Conservation (phyloP, 2,113 vertebrate genomes). For the Xiphophorus hellerii region DNA sequence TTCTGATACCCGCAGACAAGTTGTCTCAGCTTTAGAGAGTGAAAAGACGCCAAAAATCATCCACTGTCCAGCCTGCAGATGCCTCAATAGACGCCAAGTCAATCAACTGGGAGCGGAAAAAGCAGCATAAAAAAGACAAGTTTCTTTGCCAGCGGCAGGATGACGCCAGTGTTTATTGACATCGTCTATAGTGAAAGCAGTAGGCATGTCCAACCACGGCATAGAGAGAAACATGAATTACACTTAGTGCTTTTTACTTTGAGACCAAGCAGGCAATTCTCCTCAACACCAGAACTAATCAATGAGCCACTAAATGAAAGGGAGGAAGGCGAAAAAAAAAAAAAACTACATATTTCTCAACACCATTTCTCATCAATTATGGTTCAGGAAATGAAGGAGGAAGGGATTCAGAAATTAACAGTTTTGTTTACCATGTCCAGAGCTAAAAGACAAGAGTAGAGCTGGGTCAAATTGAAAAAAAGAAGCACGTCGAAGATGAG, state of each 20-base stretch:
- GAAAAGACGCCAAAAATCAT: slow-evolving; percentile 37
- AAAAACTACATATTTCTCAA: slow-evolving; percentile 37
- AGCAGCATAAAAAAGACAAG: slow-evolving; percentile 44
- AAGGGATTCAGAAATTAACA: background rate
- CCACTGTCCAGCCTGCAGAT: slow-evolving; percentile 28
- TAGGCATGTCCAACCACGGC: slow-evolving; percentile 34
- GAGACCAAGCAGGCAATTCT: slow-evolving; percentile 68
- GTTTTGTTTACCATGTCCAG: background rate
- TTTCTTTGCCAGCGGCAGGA: slow-evolving; percentile 46
- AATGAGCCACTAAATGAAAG: slow-evolving; percentile 62
- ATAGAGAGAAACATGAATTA: slow-evolving; percentile 52
- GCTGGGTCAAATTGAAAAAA: background rate
- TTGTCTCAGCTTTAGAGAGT: slow-evolving; percentile 12
- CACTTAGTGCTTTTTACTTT: slow-evolving; percentile 72
- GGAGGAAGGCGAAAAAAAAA: slow-evolving; percentile 8
- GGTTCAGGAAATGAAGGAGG: background rate
- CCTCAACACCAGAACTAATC: slow-evolving; percentile 72
- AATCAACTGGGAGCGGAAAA: slow-evolving; percentile 41
- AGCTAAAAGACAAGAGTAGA: background rate
- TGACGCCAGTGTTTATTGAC: slow-evolving; percentile 67
- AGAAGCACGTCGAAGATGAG: background rate
- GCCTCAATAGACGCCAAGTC: slow-evolving; percentile 48
- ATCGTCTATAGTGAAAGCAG: slow-evolving; percentile 49
- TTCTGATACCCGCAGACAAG: background rate
- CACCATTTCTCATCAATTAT: slow-evolving; percentile 56